Evolutionary conservation across 1,140 invertebrate species (phyloP).

Genomic region (Drosophila punjabiensis): DNA sequence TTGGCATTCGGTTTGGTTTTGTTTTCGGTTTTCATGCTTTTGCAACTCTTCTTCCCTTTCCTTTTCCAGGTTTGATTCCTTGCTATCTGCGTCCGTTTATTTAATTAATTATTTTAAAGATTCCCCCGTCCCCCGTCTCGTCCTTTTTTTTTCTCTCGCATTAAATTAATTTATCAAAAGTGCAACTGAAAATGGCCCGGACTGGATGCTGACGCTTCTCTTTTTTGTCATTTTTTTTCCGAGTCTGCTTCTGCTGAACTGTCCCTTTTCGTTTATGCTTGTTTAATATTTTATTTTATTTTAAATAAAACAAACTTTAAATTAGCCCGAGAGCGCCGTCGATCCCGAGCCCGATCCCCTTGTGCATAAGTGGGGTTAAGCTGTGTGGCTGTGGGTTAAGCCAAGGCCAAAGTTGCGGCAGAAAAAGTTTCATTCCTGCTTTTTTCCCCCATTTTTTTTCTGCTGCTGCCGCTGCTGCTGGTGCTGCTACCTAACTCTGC

Average conservation of each 20-base stretch:
- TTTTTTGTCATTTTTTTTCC: conserved; percentile 2
- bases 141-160: conserved; percentile 48
- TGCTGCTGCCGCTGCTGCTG: not conserved
- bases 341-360: conserved; percentile 23
- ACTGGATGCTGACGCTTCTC: conserved; percentile 18
- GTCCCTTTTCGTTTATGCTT: conserved; percentile 37
- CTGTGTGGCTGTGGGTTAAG: conserved; percentile 60
- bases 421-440: conserved; percentile 53
- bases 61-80: conserved; percentile 29
- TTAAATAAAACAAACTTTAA: conserved; percentile 79
- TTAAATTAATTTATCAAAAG: conserved; percentile 84
- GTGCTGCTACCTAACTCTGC: conserved; percentile 14
- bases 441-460: conserved; percentile 29
- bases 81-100: conserved; percentile 68
- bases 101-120: conserved; percentile 84
- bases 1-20: conserved; percentile 67
- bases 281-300: conserved; percentile 73
- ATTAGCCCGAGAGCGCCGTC: conserved; percentile 53
- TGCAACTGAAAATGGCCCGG: conserved; percentile 74
- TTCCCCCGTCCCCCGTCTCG: conserved; percentile 45
- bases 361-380: conserved; percentile 72
- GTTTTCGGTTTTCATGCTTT: conserved; percentile 37
- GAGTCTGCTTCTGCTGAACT: not conserved
- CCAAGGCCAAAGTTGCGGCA: conserved; percentile 72
- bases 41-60: not conserved